Evolutionary conservation across 2,113 vertebrate genomes (phyloP).

Genomic region (Sinosuthora webbiana): DNA sequence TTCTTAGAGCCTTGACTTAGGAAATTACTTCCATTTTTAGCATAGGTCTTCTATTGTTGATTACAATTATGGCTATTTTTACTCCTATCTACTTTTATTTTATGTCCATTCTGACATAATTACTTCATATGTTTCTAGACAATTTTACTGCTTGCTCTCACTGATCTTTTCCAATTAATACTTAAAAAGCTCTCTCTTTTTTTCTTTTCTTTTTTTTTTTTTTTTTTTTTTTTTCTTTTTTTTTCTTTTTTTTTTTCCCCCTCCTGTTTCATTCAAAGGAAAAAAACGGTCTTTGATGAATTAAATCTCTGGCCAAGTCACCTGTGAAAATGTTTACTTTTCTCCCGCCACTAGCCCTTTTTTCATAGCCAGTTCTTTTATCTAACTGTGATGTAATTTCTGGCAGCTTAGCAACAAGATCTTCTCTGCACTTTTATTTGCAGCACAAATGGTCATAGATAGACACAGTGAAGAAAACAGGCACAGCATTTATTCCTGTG

Average conservation of each 20-base stretch:
- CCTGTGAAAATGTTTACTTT: constrained; percentile 54
- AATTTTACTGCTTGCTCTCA: neutral
- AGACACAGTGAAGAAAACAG: neutral
- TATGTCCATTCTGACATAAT: neutral
- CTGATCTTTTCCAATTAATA: neutral
- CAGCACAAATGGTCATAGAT: neutral
- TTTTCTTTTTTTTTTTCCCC: neutral
- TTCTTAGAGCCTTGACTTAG: neutral
- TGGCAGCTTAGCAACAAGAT: constrained; percentile 4
- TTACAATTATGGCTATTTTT: neutral
- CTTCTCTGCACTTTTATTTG: neutral
- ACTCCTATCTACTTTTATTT: neutral
- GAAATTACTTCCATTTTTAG: neutral
- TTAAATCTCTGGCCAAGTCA: neutral
- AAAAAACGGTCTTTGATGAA: neutral
- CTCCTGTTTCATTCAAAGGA: neutral
- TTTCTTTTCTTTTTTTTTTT: too few species aligned
- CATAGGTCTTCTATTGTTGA: neutral
- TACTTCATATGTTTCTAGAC: neutral
- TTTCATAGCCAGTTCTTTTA: neutral
- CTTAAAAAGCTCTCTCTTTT: neutral
- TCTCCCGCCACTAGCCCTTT: neutral
- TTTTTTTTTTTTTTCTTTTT: neutral
- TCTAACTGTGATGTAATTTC: neutral
- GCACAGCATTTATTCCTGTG: neutral